Percentiles rank a stretch among this genome's conserved stretches.
phyloP scores from a whole-genome alignment of 2,113 vertebrate species.

The Drymodes brunneopygia region DNA sequence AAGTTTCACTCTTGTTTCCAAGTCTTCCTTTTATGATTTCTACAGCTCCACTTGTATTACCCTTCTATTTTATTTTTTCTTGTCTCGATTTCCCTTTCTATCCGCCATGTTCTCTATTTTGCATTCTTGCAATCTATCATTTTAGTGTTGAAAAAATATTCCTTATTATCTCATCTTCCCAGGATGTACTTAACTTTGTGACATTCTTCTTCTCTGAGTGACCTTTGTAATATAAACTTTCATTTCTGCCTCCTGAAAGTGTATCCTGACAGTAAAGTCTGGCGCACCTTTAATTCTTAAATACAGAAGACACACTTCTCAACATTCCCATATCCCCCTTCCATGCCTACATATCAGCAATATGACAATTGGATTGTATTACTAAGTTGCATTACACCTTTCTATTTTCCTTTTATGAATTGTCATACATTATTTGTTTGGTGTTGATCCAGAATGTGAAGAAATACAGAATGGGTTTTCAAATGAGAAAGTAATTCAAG shows the following conservation, averaged over 20 bases:
- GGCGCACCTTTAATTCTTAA: constrained; percentile 64
- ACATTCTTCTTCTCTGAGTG: constrained; percentile 71
- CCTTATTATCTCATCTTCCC: constrained; percentile 72
- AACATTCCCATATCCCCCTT: neutral
- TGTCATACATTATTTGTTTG: constrained; percentile 33
- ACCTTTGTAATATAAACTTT: constrained; percentile 79
- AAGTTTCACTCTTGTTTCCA: constrained; percentile 69
- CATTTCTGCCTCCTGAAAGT: constrained; percentile 47
- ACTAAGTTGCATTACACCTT: neutral
- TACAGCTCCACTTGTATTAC: constrained; percentile 56
- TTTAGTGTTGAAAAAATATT: constrained; percentile 65
- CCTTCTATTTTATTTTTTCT: constrained; percentile 61
- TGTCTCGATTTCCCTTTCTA: constrained; percentile 63
- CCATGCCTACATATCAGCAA: neutral
- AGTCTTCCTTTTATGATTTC: constrained; percentile 64
- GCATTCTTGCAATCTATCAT: constrained; percentile 63
- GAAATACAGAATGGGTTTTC: neutral
- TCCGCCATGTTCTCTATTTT: constrained; percentile 40
- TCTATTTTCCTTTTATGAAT: constrained; percentile 9
- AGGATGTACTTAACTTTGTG: constrained; percentile 74
- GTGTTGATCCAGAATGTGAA: constrained; percentile 11
- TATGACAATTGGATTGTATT: neutral
- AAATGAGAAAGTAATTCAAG: neutral
- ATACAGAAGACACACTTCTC: neutral
- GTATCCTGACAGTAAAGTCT: constrained; percentile 61